Evolutionary conservation across 2,113 vertebrate species (phyloP), one percentile per base, ranked within the genome.

Genomic region (Coptodon bakossiorum): DNA sequence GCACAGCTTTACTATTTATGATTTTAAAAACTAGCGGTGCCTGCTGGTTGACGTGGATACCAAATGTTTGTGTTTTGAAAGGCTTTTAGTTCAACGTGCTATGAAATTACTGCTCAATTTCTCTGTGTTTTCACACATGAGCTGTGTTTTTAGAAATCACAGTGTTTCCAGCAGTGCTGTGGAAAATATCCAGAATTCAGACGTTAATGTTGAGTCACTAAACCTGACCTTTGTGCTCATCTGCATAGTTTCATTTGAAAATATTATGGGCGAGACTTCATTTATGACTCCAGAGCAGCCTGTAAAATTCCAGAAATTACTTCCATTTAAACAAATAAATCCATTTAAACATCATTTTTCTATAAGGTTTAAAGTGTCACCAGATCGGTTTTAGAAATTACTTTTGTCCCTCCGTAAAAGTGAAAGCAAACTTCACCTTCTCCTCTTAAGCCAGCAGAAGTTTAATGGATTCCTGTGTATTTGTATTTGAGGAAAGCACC

Each of bases 51-150:
- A 76, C 0, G 9, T 76, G 71, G 40, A 48, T 76, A 50, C 24
- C 71, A 76, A 31, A 7, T 76, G 71, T 27, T 0, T 48, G 13
- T 43, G 0, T 27, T 24, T 48, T 29, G 14, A 48, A 48, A 48
- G 6, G 59, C 31, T 63, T 63, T 63, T 48, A 48, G 14, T 48
- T 29, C 14, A 29, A 7, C 6, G 24, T 48, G 9, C 3, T 48
- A 7, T 50, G 43, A 50, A 50, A 29, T 19, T 48, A 5, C 9
- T 48, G 71, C 71, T 76, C 16, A 3, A 50, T 31, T 76, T 50
- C 71, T 76, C 43, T 5, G 40, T 8, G 4, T 73, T 71, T 43
- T 71, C 36, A 43, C 63, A 71, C 63, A 68, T 5, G 66, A 73
- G 19, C n/a, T 71, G 38, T 38, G 36, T n/a, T 48, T 29, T 29